Evolutionary conservation across 2,113 vertebrate genomes (phyloP).

Genomic region (Ctenodactylus gundi): DNA sequence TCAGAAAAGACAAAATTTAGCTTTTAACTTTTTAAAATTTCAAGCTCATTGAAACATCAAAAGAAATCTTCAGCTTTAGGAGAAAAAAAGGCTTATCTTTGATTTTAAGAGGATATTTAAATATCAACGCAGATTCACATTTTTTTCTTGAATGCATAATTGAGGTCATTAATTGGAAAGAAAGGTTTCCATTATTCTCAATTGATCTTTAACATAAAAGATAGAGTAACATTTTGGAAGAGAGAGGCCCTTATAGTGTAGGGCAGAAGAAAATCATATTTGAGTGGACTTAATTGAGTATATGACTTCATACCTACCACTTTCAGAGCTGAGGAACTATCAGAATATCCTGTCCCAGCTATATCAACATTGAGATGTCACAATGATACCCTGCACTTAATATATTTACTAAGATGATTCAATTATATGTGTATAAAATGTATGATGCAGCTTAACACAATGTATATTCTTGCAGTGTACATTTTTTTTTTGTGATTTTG

Average conservation of each 20-base stretch:
- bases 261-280: background rate
- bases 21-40: constrained; percentile 11
- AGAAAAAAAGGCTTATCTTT: background rate
- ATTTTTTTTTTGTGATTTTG: background rate
- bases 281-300: background rate
- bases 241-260: background rate
- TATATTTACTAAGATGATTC: background rate
- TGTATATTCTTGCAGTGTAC: background rate
- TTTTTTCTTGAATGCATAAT: background rate
- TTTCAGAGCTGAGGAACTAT: background rate
- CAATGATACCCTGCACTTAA: background rate
- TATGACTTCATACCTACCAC: background rate
- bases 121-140: background rate
- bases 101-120: background rate
- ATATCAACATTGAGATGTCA: background rate
- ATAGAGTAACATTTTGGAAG: background rate
- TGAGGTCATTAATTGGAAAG: constrained; percentile 17
- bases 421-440: background rate
- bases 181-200: background rate
- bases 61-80: background rate
- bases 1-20: background rate
- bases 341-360: background rate
- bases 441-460: background rate
- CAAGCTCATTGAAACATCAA: background rate
- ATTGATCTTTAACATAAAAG: background rate